These are phyloP conservation scores for Homalodisca vitripennis DNA, from an alignment of 1,140 invertebrate genomes.

Conservation along the genomic window DNA sequence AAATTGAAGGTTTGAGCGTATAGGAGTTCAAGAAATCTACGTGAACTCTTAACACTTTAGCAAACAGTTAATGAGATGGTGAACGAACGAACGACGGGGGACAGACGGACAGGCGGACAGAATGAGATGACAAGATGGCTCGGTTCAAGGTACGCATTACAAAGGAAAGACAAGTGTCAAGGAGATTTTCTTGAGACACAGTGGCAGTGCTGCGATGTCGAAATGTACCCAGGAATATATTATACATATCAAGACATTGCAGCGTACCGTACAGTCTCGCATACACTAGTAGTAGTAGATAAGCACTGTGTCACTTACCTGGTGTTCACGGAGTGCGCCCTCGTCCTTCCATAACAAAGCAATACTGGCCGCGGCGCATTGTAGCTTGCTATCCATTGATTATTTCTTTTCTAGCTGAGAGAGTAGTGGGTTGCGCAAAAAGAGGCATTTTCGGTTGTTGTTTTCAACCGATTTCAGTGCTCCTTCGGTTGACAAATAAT, in stretches of 20 bases:
- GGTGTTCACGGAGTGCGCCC: background rate
- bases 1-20: too few relatives aligned
- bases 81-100: too few relatives aligned
- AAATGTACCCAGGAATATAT: slow-evolving; percentile 6
- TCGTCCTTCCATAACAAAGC: slow-evolving; percentile 55
- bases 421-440: slow-evolving; percentile 35
- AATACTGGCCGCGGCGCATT: slow-evolving; percentile 30
- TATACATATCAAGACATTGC: slow-evolving; percentile 19
- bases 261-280: background rate
- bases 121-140: too few relatives aligned
- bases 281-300: background rate
- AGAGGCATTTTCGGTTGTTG: slow-evolving; percentile 32
- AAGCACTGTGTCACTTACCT: background rate
- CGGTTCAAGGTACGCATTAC: too few relatives aligned
- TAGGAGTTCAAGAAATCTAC: too few relatives aligned
- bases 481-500: slow-evolving; percentile 8
- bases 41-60: too few relatives aligned
- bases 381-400: slow-evolving; percentile 34
- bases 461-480: background rate
- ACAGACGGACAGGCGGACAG: too few relatives aligned
- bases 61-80: too few relatives aligned
- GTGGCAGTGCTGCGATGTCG: background rate
- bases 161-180: background rate
- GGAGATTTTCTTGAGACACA: too few relatives aligned
- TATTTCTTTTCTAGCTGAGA: slow-evolving; percentile 37